phyloP scores from a whole-genome alignment of 1,140 invertebrate genomes.

The Orchestia grillus region DNA sequence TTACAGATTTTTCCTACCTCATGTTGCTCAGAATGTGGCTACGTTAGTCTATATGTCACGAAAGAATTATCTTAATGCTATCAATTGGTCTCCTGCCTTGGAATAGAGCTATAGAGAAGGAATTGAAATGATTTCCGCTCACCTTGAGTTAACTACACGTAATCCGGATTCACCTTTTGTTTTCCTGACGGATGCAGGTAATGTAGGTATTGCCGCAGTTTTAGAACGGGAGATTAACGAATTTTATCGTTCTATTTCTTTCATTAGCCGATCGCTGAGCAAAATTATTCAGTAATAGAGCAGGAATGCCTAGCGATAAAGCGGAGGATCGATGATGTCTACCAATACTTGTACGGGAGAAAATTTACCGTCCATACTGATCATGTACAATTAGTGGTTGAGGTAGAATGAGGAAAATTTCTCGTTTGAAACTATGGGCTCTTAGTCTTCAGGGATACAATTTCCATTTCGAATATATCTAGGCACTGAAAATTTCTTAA shows the following conservation, averaged over 20 bases:
- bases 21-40: not conserved
- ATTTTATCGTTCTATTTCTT: not conserved
- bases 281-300: not conserved
- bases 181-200: not conserved
- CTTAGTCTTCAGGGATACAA: not conserved
- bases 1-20: not conserved
- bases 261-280: not conserved
- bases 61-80: not conserved
- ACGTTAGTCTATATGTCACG: not conserved
- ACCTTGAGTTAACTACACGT: not conserved
- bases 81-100: not conserved
- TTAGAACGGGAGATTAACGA: not conserved
- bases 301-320: not conserved
- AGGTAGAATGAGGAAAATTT: not conserved
- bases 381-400: not conserved
- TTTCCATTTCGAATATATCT: not conserved
- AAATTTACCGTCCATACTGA: not conserved
- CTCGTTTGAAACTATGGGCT: not conserved
- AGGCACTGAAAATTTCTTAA: not conserved
- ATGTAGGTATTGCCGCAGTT: constrained; percentile 1
- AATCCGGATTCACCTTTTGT: not conserved
- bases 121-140: not conserved
- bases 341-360: not conserved
- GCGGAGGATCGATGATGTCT: not conserved
- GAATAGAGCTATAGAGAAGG: not conserved